phyloP scores from a whole-genome alignment of 2,797 vertebrate genomes.

The Sebastes vulpes region DNA sequence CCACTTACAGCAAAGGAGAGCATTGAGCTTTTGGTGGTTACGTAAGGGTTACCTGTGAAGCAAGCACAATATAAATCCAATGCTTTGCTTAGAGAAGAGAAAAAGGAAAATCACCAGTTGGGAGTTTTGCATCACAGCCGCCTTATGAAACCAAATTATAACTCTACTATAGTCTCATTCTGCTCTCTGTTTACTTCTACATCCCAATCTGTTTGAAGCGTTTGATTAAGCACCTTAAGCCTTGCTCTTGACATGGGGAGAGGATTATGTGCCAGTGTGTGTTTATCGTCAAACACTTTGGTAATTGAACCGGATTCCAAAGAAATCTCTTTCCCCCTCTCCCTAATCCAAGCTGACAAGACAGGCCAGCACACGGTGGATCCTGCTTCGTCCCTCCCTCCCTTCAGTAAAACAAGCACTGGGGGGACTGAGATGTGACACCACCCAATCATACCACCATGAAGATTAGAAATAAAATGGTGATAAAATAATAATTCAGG shows the following conservation, averaged over 20 bases:
- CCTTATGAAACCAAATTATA: not conserved
- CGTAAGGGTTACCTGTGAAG: not conserved
- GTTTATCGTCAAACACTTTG: not conserved
- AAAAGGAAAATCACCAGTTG: not conserved
- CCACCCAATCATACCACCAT: not conserved
- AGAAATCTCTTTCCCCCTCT: not conserved
- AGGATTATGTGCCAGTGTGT: not conserved
- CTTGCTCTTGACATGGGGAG: not conserved
- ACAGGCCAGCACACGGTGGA: not conserved
- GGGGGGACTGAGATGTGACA: not conserved
- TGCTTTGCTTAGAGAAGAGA: not conserved
- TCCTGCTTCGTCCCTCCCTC: not conserved
- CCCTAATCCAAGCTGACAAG: conserved; percentile 3
- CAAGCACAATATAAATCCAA: not conserved
- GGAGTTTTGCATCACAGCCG: not conserved
- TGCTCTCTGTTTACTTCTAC: not conserved
- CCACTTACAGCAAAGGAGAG: not conserved
- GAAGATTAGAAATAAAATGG: not conserved
- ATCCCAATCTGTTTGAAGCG: conserved; percentile 3
- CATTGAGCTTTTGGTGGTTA: conserved; percentile 9
- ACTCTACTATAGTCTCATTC: not conserved
- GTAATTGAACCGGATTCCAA: conserved; percentile 12
- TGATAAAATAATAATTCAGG: not conserved
- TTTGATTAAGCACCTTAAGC: conserved; percentile 6
- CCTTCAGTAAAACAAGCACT: not conserved